A percentile compares a stretch with the other conserved stretches of the same genome.
Conservation (phyloP, 2,888 invertebrate genomes). For the Slavum lentiscoides region DNA sequence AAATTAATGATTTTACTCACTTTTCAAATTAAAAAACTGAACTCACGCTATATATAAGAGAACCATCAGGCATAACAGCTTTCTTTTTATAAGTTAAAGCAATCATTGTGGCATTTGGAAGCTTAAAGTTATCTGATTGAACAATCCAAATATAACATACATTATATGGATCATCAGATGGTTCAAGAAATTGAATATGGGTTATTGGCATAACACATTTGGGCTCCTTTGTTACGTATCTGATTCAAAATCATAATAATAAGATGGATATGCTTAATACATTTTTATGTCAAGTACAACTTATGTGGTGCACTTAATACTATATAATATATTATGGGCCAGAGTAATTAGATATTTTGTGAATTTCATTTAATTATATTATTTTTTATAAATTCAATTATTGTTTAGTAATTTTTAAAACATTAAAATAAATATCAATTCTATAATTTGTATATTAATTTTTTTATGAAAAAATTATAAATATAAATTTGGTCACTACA, state of each 20-base stretch:
- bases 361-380: no score
- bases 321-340: no score
- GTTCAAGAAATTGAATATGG: conserved; percentile 70
- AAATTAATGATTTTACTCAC: not conserved
- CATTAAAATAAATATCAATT: no score
- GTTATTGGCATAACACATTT: conserved; percentile 60
- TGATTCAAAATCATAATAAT: not conserved
- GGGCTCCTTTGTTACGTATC: conserved; percentile 26
- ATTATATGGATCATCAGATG: conserved; percentile 89
- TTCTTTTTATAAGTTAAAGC: conserved; percentile 62
- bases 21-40: not conserved
- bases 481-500: no score
- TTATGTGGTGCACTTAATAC: no score
- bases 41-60: conserved; percentile 21
- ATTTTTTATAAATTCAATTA: no score
- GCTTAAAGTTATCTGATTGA: conserved; percentile 60
- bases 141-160: conserved; percentile 87
- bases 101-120: conserved; percentile 72
- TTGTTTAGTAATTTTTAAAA: no score
- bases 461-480: no score
- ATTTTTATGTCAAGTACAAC: not conserved
- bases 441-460: no score
- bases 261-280: not conserved
- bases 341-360: no score
- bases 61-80: conserved; percentile 16